These are phyloP conservation scores for Meandrina meandrites DNA, from an alignment of 92 coral and sea anemone genomes.

Conservation along the genomic window DNA sequence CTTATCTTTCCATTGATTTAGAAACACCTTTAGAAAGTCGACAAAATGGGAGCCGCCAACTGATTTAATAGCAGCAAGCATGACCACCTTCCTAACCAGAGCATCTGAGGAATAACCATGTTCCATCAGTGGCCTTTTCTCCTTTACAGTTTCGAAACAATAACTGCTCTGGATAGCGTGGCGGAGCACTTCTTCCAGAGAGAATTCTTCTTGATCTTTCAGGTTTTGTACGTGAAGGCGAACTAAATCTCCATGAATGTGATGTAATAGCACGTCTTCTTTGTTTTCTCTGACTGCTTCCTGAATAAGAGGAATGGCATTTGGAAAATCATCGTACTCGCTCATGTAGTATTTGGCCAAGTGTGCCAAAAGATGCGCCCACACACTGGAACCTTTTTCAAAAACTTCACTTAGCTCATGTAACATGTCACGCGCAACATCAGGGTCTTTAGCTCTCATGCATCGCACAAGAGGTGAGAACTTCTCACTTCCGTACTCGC, in stretches of 20 bases:
- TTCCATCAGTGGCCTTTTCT: slow-evolving; percentile 73
- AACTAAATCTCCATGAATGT: slow-evolving; percentile 84
- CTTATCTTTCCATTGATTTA: neutral
- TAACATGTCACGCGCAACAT: slow-evolving; percentile 73
- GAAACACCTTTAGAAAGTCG: slow-evolving; percentile 50
- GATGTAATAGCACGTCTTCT: slow-evolving; percentile 73
- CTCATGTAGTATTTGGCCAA: slow-evolving; percentile 76
- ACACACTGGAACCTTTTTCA: slow-evolving; percentile 59
- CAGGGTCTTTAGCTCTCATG: slow-evolving; percentile 51
- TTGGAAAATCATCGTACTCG: slow-evolving; percentile 35
- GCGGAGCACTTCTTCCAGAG: slow-evolving; percentile 54
- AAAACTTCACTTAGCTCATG: slow-evolving; percentile 62
- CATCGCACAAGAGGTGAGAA: slow-evolving; percentile 75
- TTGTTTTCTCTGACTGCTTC: slow-evolving; percentile 66
- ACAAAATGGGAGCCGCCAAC: slow-evolving; percentile 52
- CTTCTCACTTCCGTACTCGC: slow-evolving; percentile 81
- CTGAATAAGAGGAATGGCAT: slow-evolving; percentile 59
- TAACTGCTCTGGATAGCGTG: slow-evolving; percentile 72
- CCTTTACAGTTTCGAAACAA: slow-evolving; percentile 68
- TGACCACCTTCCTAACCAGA: slow-evolving; percentile 65
- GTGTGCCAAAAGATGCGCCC: slow-evolving; percentile 87
- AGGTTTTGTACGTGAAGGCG: slow-evolving; percentile 68
- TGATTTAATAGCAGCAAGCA: slow-evolving; percentile 72
- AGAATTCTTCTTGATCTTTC: slow-evolving; percentile 34
- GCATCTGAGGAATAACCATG: slow-evolving; percentile 84